A percentile compares a stretch with the other conserved stretches of the same genome.
phyloP scores from a whole-genome alignment of 2,113 vertebrate genomes.

The Ophthalmolycus amberensis region DNA sequence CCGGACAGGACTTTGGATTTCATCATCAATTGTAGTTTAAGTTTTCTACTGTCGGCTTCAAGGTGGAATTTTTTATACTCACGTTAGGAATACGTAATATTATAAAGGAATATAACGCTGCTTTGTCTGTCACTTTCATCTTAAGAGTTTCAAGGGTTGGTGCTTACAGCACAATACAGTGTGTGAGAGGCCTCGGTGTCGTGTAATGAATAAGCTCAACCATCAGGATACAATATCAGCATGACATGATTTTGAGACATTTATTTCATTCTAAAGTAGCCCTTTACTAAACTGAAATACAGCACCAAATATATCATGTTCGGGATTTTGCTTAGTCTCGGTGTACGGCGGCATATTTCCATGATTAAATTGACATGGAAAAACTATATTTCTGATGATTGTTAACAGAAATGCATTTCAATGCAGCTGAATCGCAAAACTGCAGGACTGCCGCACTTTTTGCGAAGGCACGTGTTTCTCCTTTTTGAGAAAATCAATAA shows the following conservation, averaged over 20 bases:
- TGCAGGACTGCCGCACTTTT: conserved; percentile 16
- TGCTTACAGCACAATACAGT: background rate
- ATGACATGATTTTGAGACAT: background rate
- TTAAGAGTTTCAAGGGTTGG: background rate
- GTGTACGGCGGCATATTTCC: background rate
- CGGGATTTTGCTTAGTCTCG: background rate
- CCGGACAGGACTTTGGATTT: background rate
- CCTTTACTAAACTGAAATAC: background rate
- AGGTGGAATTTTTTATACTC: background rate
- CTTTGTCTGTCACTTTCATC: background rate
- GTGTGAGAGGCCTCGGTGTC: background rate
- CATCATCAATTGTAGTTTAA: background rate
- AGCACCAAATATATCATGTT: background rate
- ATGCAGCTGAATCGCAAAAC: conserved; percentile 16
- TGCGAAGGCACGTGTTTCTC: conserved; percentile 1
- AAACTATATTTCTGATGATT: background rate
- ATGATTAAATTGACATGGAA: conserved; percentile 12
- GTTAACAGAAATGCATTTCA: conserved; percentile 24
- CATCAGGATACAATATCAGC: background rate
- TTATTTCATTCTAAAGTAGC: background rate
- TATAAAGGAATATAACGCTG: background rate
- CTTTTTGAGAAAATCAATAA: conserved; percentile 41
- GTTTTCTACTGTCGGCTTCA: background rate
- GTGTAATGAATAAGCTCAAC: background rate
- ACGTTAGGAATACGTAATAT: background rate